Base-by-base conservation (phyloP, 2,888 invertebrate genomes). In the Cephus pygmeus region DNA sequence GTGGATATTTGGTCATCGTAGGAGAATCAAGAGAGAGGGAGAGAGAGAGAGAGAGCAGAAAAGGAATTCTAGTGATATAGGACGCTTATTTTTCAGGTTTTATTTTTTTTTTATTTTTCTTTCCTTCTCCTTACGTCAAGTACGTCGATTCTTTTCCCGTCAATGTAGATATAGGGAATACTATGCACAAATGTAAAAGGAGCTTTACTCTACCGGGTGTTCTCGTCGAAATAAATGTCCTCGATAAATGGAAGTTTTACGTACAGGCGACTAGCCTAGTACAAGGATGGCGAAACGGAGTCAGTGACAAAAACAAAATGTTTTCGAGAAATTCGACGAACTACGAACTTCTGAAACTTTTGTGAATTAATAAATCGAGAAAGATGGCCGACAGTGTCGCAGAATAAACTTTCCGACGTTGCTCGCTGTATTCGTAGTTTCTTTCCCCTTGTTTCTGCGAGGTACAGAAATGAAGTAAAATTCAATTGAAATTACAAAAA, bases 1-100 rank as follows among this genome's bases (percentile, higher is more conserved):
- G 77, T 73, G 71, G 77, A 73, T 40, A 73, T 35, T 36, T 6
- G 33, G 81, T 75, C 56, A 76, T 83, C 77, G 71, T 79, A 77
- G 76, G 77, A 71, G 33, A 56, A 23, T 9, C 56, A 23, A 73
- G 77, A 74, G 35, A 74, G 68, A 76, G 76, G 68, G 73, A 75
- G 75, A 75, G 73, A 73, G 69, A 78, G 73, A 75, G 75, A 76
- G 69, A 73, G 56, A 78, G 69, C 35, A 69, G 74, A 36, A 75
- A 78, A 73, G 56, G 9, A 56, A 56, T 56, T 56, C 9, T 23
- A 56, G 56, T 56, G 56, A 23, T 56, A 56, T 15, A 23, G 23
- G 56, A 23, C 56, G 56, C 23, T 56, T 56, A 56, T 56, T 56
- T 56, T 56, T 56, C 23, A 56, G 23, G 56, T 56, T 23, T 9